Percentiles rank a stretch among this genome's conserved stretches.
Evolutionary conservation across 2,113 vertebrate genomes (phyloP).

Genomic region (Paradoxurus hermaphroditus): DNA sequence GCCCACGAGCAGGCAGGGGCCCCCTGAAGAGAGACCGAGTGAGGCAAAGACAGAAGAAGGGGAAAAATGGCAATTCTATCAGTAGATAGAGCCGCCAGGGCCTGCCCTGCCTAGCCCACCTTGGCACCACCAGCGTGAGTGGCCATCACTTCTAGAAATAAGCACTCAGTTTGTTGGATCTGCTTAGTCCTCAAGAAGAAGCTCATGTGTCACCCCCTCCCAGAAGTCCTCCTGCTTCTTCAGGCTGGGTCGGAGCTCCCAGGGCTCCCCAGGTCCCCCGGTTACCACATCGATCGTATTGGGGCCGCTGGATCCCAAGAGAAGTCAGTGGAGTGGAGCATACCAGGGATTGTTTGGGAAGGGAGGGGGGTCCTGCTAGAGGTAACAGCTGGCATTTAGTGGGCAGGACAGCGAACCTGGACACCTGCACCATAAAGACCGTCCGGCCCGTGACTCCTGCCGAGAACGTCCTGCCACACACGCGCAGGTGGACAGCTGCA

Average conservation of each 20-base stretch:
- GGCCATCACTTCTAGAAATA: background rate
- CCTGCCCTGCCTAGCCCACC: background rate
- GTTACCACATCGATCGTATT: background rate
- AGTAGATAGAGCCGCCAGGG: background rate
- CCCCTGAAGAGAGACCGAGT: background rate
- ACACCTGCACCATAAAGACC: fast-evolving
- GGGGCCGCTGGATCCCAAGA: background rate
- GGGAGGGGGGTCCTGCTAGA: background rate
- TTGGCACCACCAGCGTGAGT: background rate
- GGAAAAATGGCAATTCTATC: background rate
- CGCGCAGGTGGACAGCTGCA: fast-evolving
- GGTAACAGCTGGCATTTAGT: background rate
- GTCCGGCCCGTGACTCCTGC: fast-evolving
- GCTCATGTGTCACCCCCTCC: background rate
- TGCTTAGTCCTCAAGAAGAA: background rate
- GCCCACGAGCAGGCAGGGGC: background rate
- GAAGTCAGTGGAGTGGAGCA: background rate
- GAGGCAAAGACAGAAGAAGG: background rate
- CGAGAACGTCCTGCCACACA: fast-evolving
- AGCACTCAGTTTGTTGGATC: background rate
- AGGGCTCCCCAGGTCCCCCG: background rate
- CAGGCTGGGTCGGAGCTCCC: background rate
- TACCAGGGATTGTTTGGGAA: background rate
- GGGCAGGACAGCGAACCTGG: background rate
- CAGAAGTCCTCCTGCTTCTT: background rate